phyloP scores from a whole-genome alignment of 2,797 vertebrate genomes.

The Antennarius maculatus region DNA sequence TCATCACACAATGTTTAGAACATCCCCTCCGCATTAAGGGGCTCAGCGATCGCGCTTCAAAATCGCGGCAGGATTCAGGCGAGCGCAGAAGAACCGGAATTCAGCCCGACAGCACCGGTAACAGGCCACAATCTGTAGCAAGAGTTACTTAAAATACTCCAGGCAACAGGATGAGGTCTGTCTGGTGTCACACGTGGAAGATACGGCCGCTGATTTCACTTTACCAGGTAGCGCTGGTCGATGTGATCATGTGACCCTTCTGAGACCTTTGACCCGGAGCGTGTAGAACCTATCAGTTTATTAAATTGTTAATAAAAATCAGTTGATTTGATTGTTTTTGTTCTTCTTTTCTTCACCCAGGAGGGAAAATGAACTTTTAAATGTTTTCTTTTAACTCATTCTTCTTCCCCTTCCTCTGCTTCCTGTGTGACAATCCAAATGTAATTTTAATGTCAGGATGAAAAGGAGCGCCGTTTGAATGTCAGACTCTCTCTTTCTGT shows the following conservation, averaged over 20 bases:
- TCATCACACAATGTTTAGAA: conserved; percentile 8
- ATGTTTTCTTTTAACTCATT: too few relatives aligned
- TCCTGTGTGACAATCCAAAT: background rate
- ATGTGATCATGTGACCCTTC: too few relatives aligned
- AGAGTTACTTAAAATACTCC: conserved; percentile 1
- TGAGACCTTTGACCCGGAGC: too few relatives aligned
- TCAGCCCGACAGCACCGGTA: conserved; percentile 16
- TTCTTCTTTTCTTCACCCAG: too few relatives aligned
- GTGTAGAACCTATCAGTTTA: too few relatives aligned
- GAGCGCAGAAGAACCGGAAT: conserved; percentile 12
- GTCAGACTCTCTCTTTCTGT: background rate
- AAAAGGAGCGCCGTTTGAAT: conserved; percentile 8
- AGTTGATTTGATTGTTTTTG: too few relatives aligned
- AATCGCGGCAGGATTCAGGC: conserved; percentile 35
- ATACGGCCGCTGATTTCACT: too few relatives aligned
- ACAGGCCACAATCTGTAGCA: background rate
- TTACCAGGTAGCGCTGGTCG: too few relatives aligned
- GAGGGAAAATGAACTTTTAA: too few relatives aligned
- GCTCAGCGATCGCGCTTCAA: conserved; percentile 13
- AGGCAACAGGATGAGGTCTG: background rate
- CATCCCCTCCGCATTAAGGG: conserved; percentile 16
- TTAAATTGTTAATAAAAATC: too few relatives aligned
- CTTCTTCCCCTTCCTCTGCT: too few relatives aligned
- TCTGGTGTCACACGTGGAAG: too few relatives aligned
- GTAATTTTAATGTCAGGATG: conserved; percentile 7